phyloP scores from a whole-genome alignment of 2,797 vertebrate genomes.

The Chrysocyon brachyurus region DNA sequence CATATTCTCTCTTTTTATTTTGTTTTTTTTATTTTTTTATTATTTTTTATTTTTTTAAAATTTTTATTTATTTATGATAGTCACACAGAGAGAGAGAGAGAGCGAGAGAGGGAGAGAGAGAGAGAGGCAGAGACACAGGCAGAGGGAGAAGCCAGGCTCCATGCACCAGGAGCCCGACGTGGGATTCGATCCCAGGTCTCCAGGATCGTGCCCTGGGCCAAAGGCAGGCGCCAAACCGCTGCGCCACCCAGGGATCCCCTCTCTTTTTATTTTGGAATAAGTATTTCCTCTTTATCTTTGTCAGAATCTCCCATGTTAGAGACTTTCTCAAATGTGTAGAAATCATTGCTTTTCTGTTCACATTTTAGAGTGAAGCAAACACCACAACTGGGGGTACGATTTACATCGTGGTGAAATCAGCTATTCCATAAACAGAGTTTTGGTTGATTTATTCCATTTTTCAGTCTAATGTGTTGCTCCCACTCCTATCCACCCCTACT shows the following conservation, averaged over 20 bases:
- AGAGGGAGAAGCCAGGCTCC: too few species aligned
- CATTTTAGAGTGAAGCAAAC: background rate
- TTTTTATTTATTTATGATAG: too few species aligned
- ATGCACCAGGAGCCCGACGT: too few species aligned
- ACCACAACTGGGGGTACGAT: background rate
- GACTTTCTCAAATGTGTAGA: background rate
- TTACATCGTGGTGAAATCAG: background rate
- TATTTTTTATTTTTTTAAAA: too few species aligned
- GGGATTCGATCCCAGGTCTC: too few species aligned
- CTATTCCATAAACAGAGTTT: background rate
- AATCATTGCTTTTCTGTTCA: constrained; percentile 31
- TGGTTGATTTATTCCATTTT: background rate
- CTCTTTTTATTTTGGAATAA: background rate
- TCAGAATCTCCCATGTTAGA: background rate
- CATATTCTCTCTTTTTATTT: background rate
- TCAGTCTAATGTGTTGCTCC: background rate
- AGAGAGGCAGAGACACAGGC: too few species aligned
- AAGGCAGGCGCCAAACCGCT: too few species aligned
- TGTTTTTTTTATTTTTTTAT: background rate
- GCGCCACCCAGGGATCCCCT: background rate
- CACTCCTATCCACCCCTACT: background rate
- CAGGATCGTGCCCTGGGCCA: too few species aligned
- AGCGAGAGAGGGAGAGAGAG: too few species aligned
- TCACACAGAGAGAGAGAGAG: too few species aligned
- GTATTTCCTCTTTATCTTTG: background rate